Conservation (phyloP, 2,888 invertebrate genomes). For the Drosophila birchii region DNA sequence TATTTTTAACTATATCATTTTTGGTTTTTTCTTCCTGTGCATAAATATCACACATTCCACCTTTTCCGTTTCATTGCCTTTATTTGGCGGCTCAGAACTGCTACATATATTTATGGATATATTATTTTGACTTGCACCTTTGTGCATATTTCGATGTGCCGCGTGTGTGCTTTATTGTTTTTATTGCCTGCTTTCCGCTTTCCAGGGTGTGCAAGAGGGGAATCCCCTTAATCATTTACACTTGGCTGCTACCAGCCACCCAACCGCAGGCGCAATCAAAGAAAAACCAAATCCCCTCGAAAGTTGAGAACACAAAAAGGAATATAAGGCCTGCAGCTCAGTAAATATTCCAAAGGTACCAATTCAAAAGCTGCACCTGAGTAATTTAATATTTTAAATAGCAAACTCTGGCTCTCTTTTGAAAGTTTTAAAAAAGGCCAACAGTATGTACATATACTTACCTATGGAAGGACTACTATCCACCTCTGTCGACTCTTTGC, state of each 20-base stretch:
- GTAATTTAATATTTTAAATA: background rate
- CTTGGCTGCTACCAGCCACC: slow-evolving; percentile 48
- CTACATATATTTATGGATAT: slow-evolving; percentile 14
- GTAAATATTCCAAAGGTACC: slow-evolving; percentile 19
- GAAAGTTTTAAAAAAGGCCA: background rate
- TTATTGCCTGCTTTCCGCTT: slow-evolving; percentile 14
- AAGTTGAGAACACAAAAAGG: slow-evolving; percentile 62
- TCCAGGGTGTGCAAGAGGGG: background rate
- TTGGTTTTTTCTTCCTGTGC: background rate
- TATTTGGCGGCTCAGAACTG: slow-evolving; percentile 18
- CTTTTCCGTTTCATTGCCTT: slow-evolving; percentile 69
- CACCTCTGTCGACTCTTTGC: no score
- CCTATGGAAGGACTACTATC: background rate
- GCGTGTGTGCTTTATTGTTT: slow-evolving; percentile 60
- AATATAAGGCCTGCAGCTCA: slow-evolving; percentile 54
- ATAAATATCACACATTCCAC: background rate
- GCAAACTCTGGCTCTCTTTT: background rate
- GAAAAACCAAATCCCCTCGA: slow-evolving; percentile 52
- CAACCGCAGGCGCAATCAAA: slow-evolving; percentile 11
- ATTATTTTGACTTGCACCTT: slow-evolving; percentile 32
- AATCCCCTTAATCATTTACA: slow-evolving; percentile 67
- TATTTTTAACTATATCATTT: background rate
- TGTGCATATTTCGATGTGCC: slow-evolving; percentile 27
- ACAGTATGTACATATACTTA: background rate
- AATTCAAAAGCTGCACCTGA: background rate